phyloP scores from a whole-genome alignment of 2,888 invertebrate species.

The Brassicogethes aeneus region DNA sequence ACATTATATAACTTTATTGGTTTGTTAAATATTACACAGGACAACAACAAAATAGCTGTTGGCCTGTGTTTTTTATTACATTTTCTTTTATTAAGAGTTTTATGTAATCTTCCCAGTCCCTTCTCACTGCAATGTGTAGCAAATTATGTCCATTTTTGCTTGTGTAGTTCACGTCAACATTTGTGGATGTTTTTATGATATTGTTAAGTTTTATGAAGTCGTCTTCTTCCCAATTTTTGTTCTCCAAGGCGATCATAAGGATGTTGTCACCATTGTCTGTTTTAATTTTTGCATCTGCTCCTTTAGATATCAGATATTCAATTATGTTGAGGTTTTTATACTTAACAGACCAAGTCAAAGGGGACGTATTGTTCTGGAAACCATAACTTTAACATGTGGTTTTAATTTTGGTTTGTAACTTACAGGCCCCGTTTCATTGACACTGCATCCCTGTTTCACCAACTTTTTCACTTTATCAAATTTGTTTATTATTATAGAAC shows the following conservation, averaged over 20 bases:
- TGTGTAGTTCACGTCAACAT: constrained; percentile 31
- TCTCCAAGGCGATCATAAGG: constrained; percentile 34
- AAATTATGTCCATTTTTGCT: constrained; percentile 34
- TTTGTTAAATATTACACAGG: no score
- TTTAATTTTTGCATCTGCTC: constrained; percentile 33
- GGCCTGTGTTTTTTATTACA: constrained; percentile 22
- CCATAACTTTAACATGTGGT: constrained; percentile 1
- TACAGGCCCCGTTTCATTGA: constrained; percentile 32
- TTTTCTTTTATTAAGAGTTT: constrained; percentile 30
- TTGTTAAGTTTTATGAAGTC: constrained; percentile 36
- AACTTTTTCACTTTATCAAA: constrained; percentile 30
- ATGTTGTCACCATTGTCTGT: constrained; percentile 35
- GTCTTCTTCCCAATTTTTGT: constrained; percentile 37
- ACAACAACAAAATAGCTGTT: no score
- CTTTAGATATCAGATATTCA: constrained; percentile 32
- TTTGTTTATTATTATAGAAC: constrained; percentile 34
- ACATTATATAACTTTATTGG: neutral
- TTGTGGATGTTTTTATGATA: constrained; percentile 24
- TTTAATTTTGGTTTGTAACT: constrained; percentile 7
- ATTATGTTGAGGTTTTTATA: constrained; percentile 35
- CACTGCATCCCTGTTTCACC: constrained; percentile 30
- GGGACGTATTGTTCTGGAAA: constrained; percentile 32
- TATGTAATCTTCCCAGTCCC: constrained; percentile 36
- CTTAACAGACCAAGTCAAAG: constrained; percentile 39
- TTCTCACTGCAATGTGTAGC: constrained; percentile 36